A percentile compares a stretch with the other conserved stretches of the same genome.
These are phyloP conservation scores for Artibeus jamaicensis DNA, from an alignment of 2,797 vertebrate genomes.

Conservation along the genomic window DNA sequence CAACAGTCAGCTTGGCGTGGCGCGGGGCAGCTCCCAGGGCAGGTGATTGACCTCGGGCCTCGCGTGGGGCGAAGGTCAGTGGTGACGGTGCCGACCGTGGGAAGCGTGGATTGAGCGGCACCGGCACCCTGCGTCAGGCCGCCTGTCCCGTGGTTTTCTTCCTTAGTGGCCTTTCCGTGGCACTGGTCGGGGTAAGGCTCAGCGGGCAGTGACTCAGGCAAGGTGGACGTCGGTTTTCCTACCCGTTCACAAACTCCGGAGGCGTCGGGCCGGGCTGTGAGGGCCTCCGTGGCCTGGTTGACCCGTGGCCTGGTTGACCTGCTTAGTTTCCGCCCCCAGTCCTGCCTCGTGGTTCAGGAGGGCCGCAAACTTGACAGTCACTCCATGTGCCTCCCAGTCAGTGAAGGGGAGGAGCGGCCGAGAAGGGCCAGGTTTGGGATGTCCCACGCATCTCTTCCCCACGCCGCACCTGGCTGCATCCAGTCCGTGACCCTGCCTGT, in stretches of 20 bases:
- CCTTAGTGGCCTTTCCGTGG: rapidly evolving
- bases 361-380: neutral
- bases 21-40: neutral
- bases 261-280: neutral
- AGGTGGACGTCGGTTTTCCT: no score
- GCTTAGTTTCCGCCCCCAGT: neutral
- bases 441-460: rapidly evolving
- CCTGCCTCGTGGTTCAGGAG: neutral
- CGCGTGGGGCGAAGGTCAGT: neutral
- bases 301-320: no score
- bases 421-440: rapidly evolving
- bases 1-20: neutral
- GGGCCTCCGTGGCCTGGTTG: rapidly evolving
- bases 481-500: rapidly evolving
- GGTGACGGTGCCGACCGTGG: rapidly evolving
- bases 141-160: rapidly evolving
- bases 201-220: neutral
- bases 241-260: neutral
- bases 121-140: rapidly evolving
- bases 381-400: neutral
- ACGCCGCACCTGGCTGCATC: rapidly evolving
- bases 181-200: neutral
- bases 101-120: rapidly evolving
- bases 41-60: neutral
- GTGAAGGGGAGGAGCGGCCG: neutral